Evolutionary conservation across 2,888 invertebrate genomes (phyloP).

Genomic region (Nomada flava): DNA sequence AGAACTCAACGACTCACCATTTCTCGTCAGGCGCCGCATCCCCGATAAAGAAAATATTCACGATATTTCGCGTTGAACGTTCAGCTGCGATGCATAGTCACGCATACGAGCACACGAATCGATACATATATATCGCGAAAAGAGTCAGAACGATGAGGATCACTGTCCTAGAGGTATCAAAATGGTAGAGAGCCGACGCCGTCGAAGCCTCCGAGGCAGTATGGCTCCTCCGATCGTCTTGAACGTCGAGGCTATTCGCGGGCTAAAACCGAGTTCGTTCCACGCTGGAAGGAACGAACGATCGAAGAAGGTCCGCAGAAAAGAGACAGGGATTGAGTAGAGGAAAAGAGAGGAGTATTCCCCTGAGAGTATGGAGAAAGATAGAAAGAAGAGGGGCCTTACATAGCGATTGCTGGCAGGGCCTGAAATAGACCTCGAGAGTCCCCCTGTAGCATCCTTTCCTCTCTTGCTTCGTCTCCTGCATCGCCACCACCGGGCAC

Average conservation of each 20-base stretch:
- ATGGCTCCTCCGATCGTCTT: conserved; percentile 68
- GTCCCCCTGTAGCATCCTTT: conserved; percentile 74
- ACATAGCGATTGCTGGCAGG: conserved; percentile 75
- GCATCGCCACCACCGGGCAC: conserved; percentile 19
- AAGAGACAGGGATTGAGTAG: conserved; percentile 30
- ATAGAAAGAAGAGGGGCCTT: conserved; percentile 72
- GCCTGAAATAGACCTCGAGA: conserved; percentile 79
- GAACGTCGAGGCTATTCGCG: conserved; percentile 66
- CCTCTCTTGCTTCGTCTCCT: conserved; percentile 57
- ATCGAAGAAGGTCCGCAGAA: conserved; percentile 30
- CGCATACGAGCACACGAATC: no score
- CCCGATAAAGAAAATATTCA: neutral
- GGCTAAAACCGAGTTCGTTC: conserved; percentile 64
- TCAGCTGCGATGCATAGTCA: neutral
- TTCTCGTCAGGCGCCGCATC: neutral
- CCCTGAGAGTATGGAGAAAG: conserved; percentile 49
- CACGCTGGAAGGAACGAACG: conserved; percentile 32
- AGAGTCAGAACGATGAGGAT: conserved; percentile 67
- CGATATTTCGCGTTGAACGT: neutral
- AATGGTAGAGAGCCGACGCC: conserved; percentile 67
- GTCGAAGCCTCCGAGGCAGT: conserved; percentile 68
- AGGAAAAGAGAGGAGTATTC: conserved; percentile 48
- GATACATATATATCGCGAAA: neutral
- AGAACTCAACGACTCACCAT: neutral
- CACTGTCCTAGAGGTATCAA: conserved; percentile 75